Base-by-base conservation (phyloP, 2,888 invertebrate species). In the Nomada goodeniana region DNA sequence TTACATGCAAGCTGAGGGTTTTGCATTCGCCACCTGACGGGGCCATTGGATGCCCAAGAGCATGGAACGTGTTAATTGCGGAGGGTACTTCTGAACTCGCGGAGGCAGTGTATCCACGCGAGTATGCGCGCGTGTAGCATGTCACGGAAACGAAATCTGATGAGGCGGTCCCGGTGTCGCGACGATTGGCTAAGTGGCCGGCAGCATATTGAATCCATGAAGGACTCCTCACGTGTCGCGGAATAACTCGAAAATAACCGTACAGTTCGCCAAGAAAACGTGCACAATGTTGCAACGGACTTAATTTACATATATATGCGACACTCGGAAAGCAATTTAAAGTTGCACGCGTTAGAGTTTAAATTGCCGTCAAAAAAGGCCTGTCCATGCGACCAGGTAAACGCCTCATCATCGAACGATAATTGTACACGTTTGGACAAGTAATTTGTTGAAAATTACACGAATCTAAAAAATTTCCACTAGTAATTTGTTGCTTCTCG, bases 111-210 rank as follows among this genome's bases (percentile, higher is more conserved):
- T 20, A 29, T 20, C 29, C 36, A 50, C 13, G 44, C 7, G 50
- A 36, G 64, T 64, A 50, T 26, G 73, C 52, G 57, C 55, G 50
- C 44, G 52, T 23, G 52, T 63, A 68, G 67, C 57, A 61, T 52
- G 71, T 77, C 68, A 23, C 76, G 78, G 61, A 77, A 68, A 50
- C 23, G 50, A 67, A 77, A 72, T 42, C 60, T 63, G 29, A 67
- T 68, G 47, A 82, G 79, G 74, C 63, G 59, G 72, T 69, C 71
- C 57, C 44, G 59, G 75, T 47, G 47, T 15, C 61, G 61, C 23
- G 63, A 69, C 77, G 74, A 82, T 82, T 80, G 64, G 64, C 61
- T 82, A 85, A 85, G 60, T 76, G 71, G 70, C 29, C 67, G 23
- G 55, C 64, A 82, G 76, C 74, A 59, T 68, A 68, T 63, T 80